Base-by-base conservation (phyloP, 2,888 invertebrate species). In the Rugalucina vietnamica region DNA sequence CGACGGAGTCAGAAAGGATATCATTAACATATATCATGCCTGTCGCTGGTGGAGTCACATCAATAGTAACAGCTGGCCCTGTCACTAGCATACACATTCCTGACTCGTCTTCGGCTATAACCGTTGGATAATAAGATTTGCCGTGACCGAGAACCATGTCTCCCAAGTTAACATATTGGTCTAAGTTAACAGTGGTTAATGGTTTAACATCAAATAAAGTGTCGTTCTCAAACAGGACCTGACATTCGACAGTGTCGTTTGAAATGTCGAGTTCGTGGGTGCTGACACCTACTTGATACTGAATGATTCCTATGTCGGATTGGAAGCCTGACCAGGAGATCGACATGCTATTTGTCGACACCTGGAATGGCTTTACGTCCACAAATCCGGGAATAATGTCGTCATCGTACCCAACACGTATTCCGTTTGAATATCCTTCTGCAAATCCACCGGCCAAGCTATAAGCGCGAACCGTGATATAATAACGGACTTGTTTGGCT, bases 381-480 rank as follows among this genome's bases (percentile, higher is more conserved):
- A 90, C 75, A 10, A 24, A 32, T 1, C 89, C 89, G 10, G 84
- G 76, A 1, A 69, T 54, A 34, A 90, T 81, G 12, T 50, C 84
- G 24, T 82, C 83, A n/a, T 72, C 36, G 77, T 73, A 89, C 1
- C 91, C 91, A 14, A 89, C 91, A 54, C 79, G 80, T 27, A 92
- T 84, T 24, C 92, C 92, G 73, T 91, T 91, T 0, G 91, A 91
- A 39, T 83, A 86, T 29, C 82, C 89, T 81, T 91, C 91, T 14
- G 82, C 85, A 65, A 80, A 83, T 34, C 90, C 87, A 1, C 90
- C 90, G n/a, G 91, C 89, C 18, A 70, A 60, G 60, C 90, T 91
- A 73, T 86, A 83, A 24, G 88, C 90, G n/a, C 91, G 79, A 10
- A 92, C 91, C 14, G 92, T 91, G 39, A 91, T 77, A 69, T 85